Conservation (phyloP, 2,888 invertebrate species). For the Cetonia aurata region DNA sequence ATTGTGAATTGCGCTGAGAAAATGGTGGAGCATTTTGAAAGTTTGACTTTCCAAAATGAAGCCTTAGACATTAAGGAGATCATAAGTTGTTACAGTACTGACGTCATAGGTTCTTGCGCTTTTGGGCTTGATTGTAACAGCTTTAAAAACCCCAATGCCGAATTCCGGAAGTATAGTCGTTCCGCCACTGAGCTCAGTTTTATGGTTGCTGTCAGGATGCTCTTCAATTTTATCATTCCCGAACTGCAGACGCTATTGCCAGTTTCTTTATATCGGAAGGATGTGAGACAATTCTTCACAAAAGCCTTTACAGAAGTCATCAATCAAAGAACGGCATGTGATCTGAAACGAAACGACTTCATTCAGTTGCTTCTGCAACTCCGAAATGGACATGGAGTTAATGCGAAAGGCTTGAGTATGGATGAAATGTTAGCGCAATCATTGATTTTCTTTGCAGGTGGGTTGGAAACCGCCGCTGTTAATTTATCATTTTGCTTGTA, state of each 20-base stretch:
- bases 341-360: slow-evolving; percentile 58
- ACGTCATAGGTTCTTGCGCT: slow-evolving; percentile 39
- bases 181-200: background rate
- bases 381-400: slow-evolving; percentile 37
- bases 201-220: slow-evolving; percentile 9
- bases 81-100: slow-evolving; percentile 35
- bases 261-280: slow-evolving; percentile 46
- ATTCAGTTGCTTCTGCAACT: slow-evolving; percentile 59
- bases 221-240: slow-evolving; percentile 48
- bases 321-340: slow-evolving; percentile 48
- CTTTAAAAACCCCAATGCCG: slow-evolving; percentile 23
- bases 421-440: slow-evolving; percentile 57
- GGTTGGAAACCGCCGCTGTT: slow-evolving; percentile 65
- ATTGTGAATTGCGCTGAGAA: slow-evolving; percentile 12
- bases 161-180: slow-evolving; percentile 34
- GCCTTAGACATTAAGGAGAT: slow-evolving; percentile 34
- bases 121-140: slow-evolving; percentile 37
- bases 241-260: slow-evolving; percentile 48
- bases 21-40: slow-evolving; percentile 8
- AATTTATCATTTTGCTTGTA: slow-evolving; percentile 62
- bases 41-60: background rate
- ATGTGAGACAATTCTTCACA: slow-evolving; percentile 57
- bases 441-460: slow-evolving; percentile 65
- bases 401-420: background rate
- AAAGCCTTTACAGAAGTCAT: slow-evolving; percentile 56